Base-by-base conservation (phyloP, 2,113 vertebrate species). In the Octodon degus region DNA sequence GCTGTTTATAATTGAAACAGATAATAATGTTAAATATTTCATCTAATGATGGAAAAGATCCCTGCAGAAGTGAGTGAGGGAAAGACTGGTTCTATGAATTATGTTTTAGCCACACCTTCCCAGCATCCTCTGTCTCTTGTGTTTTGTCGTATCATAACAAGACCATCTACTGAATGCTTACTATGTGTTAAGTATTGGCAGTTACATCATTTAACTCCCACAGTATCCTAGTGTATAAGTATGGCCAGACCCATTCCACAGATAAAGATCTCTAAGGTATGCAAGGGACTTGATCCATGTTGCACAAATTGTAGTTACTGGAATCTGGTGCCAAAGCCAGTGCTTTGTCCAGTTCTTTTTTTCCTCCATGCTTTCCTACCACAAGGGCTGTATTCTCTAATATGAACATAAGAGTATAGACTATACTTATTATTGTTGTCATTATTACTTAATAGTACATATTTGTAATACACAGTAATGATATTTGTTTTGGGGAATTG, bases 11-110 rank as follows among this genome's bases (percentile, higher is more conserved):
- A n/a, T 25, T 55, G 65, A 94, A 65, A 79, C 16, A 80, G 58
- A 50, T 88, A 89, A 70, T 81, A 40, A 68, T 87, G 37, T 37
- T 90, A 81, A 85, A 7, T 81, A 62, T 91, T 92, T 92, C 30
- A 60, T 32, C 81, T 86, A 81, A 83, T 14, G 83, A n/a, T 34
- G 6, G 30, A 25, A 58, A 91, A 27, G 53, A 63, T 67, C 16
- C 11, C 55, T 43, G 5, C 82, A 50, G 55, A 63, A 88, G n/a
- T 76, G 67, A 67, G 24, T 62, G 0, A 2, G 85, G 32, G 32
- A 62, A 79, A 68, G 53, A 9, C 19, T 40, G 6, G 63, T 12
- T 70, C 22, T 70, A 3, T 77, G 14, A 76, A 34, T 32, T 81
- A 1, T 25, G 60, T 81, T 67, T 83, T 37, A 58, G 32, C 43